Conservation (phyloP, 2,113 vertebrate species). For the Ictalurus punctatus region DNA sequence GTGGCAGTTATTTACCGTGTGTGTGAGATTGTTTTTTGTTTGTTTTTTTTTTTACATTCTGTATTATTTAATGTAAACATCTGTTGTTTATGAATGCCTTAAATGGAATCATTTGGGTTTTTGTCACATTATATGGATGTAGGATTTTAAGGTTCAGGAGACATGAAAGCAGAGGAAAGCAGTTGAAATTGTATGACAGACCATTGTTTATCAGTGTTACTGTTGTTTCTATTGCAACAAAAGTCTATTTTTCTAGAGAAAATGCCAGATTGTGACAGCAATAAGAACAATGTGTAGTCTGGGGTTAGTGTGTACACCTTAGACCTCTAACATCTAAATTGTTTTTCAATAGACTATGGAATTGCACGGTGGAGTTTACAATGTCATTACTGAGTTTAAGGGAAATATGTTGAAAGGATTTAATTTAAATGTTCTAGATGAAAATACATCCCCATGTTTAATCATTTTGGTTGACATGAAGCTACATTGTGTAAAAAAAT, state of each 20-base stretch:
- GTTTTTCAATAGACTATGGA: background rate
- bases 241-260: slow-evolving; percentile 31
- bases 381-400: background rate
- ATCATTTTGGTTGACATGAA: background rate
- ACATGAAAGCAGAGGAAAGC: background rate
- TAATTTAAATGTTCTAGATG: background rate
- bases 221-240: slow-evolving; percentile 24
- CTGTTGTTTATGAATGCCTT: slow-evolving; percentile 1
- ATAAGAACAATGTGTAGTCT: background rate
- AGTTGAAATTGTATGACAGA: background rate
- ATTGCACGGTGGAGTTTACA: slow-evolving; percentile 13
- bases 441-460: background rate
- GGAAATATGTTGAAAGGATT: background rate
- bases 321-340: background rate
- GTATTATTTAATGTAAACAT: background rate
- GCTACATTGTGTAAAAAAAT: background rate
- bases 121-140: background rate
- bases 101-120: background rate
- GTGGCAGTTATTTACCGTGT: background rate
- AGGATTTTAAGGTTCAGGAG: background rate
- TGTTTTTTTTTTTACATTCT: background rate
- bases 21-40: background rate
- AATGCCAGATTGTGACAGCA: slow-evolving; percentile 21
- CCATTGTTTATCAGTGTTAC: background rate
- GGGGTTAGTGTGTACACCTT: slow-evolving; percentile 7